A percentile compares a stretch with the other conserved stretches of the same genome.
These are phyloP conservation scores for Epinotia nisella DNA, from an alignment of 2,888 invertebrate genomes.

Conservation along the genomic window DNA sequence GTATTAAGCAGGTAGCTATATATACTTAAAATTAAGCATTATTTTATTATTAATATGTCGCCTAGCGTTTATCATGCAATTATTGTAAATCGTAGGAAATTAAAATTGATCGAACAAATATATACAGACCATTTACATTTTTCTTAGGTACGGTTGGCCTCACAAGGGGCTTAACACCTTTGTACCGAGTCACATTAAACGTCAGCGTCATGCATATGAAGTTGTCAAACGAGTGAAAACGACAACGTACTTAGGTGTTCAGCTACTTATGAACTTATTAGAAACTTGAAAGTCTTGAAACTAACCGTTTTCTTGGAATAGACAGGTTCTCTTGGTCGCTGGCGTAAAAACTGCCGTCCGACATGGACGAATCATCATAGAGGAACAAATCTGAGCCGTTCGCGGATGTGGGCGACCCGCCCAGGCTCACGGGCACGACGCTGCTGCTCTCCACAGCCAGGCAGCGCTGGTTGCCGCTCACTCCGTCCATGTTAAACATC, in stretches of 20 bases:
- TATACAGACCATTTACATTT: no score
- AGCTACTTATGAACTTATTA: no score
- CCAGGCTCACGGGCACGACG: conserved; percentile 54
- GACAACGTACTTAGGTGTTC: no score
- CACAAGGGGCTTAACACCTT: no score
- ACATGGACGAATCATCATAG: conserved; percentile 86
- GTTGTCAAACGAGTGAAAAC: no score
- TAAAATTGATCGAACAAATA: not conserved
- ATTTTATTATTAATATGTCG: not conserved
- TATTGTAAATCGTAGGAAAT: no score
- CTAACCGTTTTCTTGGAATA: conserved; percentile 87
- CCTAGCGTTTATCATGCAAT: not conserved
- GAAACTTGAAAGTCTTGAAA: conserved; percentile 43
- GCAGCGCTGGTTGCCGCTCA: conserved; percentile 55
- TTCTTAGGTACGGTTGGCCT: no score
- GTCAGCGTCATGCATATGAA: no score
- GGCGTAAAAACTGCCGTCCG: conserved; percentile 89
- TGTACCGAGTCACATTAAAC: no score
- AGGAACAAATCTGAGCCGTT: conserved; percentile 89
- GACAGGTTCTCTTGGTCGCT: conserved; percentile 93
- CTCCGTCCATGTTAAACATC: conserved; percentile 60
- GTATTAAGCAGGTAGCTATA: not conserved
- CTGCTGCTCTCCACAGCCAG: conserved; percentile 54
- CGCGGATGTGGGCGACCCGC: conserved; percentile 74
- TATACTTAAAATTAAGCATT: no score